Evolutionary conservation across 23 tunicate genomes (phyloP), one percentile per base, ranked within the genome.

Genomic region (Oikopleura vanhoeffeni): DNA sequence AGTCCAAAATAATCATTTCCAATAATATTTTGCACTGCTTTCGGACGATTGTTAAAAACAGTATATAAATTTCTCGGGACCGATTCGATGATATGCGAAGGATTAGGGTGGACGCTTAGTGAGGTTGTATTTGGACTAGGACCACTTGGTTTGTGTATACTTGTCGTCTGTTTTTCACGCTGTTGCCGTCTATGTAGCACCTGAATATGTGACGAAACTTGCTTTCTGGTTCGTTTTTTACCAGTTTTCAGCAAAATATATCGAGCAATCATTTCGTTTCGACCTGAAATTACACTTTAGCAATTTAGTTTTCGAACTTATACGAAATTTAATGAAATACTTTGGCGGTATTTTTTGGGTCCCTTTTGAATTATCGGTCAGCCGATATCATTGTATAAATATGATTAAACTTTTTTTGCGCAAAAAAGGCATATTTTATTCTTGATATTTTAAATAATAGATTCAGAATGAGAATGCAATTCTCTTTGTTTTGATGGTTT

Each of bases 171-270:
- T 87, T 91, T 94, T 84, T 95, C 99, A 38, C 99, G 86, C 1
- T 95, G 88, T 41, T 91, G 89, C 49, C 99, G 87, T 39, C 99
- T 67, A 32, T 92, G 92, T 38, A 95, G 86, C 0, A 95, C 99
- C 88, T 95, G 99, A 1, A 95, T 95, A 41, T 95, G 99, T 41
- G 97, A 91, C 36, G 99, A 95, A 13, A 95, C 99, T 92, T 95
- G 83, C 38, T 71, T 71, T 24, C 79, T 33, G 36, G 79, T 71
- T 30, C 79, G 79, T 38, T 71, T 71, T 30, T 71, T 71, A 13
- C 79, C 79, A 4, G 79, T 71, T 71, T 71, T 71, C 4, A 71
- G 27, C 79, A 71, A 71, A 71, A 71, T 71, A 38, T 71, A 71
- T 3, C 79, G 79, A 2, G 79, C 79, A 30, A 71, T 71, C 79